Percentiles rank a stretch among this genome's conserved stretches.
Evolutionary conservation across 30 jellyfish, hydroid and myxozoan genomes (phyloP).

Genomic region (Nemopilema nomurai): DNA sequence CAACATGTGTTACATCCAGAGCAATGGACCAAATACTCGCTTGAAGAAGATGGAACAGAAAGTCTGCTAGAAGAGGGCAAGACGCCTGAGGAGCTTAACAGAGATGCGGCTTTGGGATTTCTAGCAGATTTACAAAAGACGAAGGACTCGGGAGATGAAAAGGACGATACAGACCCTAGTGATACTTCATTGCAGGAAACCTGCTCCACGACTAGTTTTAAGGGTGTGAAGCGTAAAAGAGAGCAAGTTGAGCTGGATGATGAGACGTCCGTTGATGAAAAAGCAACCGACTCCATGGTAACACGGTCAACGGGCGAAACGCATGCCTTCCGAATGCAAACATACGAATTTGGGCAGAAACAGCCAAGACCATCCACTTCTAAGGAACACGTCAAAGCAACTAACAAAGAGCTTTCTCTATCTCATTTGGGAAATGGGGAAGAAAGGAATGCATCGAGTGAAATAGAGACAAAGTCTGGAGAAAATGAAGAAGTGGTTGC

Average conservation of each 20-base stretch:
- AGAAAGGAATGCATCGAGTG: neutral
- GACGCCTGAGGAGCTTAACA: constrained; percentile 24
- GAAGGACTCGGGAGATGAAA: neutral
- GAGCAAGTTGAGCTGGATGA: constrained; percentile 28
- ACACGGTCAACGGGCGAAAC: neutral
- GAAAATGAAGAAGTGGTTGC: neutral
- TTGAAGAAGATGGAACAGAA: constrained; percentile 63
- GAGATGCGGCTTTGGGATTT: constrained; percentile 37
- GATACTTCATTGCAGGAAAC: neutral
- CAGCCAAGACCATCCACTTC: neutral
- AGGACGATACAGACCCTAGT: constrained; percentile 5
- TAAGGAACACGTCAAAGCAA: neutral
- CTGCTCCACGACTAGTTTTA: neutral
- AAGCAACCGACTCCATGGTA: neutral
- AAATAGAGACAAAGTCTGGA: neutral
- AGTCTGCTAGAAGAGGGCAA: neutral
- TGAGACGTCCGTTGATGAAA: constrained; percentile 4
- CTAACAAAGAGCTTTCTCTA: constrained; percentile 2
- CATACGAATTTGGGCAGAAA: constrained; percentile 36
- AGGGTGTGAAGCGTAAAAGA: constrained; percentile 37
- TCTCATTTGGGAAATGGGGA: constrained; percentile 25
- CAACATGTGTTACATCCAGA: constrained; percentile 68
- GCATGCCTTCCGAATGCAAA: constrained; percentile 6
- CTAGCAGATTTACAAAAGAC: constrained; percentile 2
- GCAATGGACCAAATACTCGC: constrained; percentile 50